phyloP scores from a whole-genome alignment of 2,797 vertebrate genomes.

The Xerus rutilus region DNA sequence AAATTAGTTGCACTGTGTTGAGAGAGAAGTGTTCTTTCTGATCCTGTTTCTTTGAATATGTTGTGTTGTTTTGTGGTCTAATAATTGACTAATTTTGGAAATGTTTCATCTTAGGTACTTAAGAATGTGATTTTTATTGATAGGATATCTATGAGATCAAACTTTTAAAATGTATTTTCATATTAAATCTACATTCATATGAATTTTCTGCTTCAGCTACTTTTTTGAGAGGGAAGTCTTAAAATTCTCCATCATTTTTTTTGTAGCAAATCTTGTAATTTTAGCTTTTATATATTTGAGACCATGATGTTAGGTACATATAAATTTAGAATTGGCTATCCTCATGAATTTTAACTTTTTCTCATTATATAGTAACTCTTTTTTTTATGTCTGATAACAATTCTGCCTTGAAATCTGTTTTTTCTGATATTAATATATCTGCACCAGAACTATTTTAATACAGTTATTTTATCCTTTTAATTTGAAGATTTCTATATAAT shows the following conservation, averaged over 20 bases:
- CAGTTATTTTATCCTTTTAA: not conserved
- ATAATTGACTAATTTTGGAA: not conserved
- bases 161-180: not conserved
- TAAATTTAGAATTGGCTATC: not conserved
- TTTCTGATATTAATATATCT: not conserved
- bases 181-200: not conserved
- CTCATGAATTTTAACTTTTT: not conserved
- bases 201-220: not conserved
- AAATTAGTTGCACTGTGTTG: not conserved
- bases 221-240: not conserved
- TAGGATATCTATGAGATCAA: not conserved
- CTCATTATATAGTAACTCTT: not conserved
- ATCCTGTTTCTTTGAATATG: not conserved
- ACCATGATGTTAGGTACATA: too few relatives aligned
- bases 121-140: not conserved
- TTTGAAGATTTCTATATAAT: not conserved
- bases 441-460: not conserved
- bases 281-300: not conserved
- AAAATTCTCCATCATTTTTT: not conserved
- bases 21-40: not conserved
- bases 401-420: not conserved
- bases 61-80: not conserved
- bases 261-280: not conserved
- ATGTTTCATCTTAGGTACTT: not conserved
- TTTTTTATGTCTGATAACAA: conserved; percentile 9